Base-by-base conservation (phyloP, 35 echinoderm and acorn worm species). In the Stichopus chloronotus region DNA sequence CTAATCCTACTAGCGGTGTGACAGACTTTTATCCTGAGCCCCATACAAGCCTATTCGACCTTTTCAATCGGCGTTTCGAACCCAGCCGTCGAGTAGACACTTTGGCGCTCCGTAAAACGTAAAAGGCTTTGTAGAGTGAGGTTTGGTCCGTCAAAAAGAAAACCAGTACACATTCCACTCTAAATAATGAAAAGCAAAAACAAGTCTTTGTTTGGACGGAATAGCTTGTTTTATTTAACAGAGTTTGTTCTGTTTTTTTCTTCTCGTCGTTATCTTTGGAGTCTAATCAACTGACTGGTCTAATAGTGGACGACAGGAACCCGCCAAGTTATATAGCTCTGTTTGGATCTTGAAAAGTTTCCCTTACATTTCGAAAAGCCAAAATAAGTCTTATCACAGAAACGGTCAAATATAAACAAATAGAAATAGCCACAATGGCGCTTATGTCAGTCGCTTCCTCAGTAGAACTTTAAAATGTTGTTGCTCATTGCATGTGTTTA, bases 141-240 rank as follows among this genome's bases (percentile, higher is more conserved):
- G 25, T 12, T 81, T 25, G 13, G 79, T 81, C 25, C 52, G 25
- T 81, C 55, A 56, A 55, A 55, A 24, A 7, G 80, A 52, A 43
- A 43, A 43, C 30, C 30, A 43, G 30, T 43, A 43, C 55, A 55
- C 80, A 83, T 83, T 83, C 80, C 80, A n/a, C 55, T 17, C 7
- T 56, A 24, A 43, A 83, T 83, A 83, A 83, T 83, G 80, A 83
- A 83, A 24, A 83, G 80, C n/a, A 83, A 83, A 83, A 83, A 83
- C 80, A 83, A 83, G 80, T 54, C 52, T 17, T 83, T 83, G 80
- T 83, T 83, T 83, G 80, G 80, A 53, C 52, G 10, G 52, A 43
- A 53, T 55, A 83, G 80, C 80, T 83, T 83, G 55, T 83, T 83
- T 83, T 83, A 83, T 83, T 83, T 83, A 65, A 43, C 30, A 43